Evolutionary conservation across 2,888 invertebrate genomes (phyloP), one percentile per base, ranked within the genome.

Genomic region (Reticulitermes lucifugus): DNA sequence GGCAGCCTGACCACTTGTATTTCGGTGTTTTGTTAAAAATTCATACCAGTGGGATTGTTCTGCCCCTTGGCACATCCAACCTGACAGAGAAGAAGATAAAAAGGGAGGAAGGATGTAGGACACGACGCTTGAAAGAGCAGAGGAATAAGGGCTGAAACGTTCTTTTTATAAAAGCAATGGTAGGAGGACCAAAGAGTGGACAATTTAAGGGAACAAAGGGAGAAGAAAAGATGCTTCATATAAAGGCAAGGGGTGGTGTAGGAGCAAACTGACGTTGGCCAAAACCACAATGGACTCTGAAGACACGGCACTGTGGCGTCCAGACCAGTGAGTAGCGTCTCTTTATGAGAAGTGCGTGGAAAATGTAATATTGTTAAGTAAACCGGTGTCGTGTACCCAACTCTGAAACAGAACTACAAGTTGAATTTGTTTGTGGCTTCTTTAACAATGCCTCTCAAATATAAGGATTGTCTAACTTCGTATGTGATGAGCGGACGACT

Each of bases 1-100:
- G 25, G 0, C 65, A n/a, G n/a, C n/a, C n/a, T 65, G n/a, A 65
- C 65, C n/a, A 25, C n/a, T 25, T 65, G 65, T 65, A 10, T n/a
- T n/a, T 65, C 65, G 65, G 65, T 65, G 65, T 65, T 65, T n/a
- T 65, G 65, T 65, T 65, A 65, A 65, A 65, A 65, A 65, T 65
- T 65, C 65, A 65, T n/a, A n/a, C 6, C n/a, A 65, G 65, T 65
- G n/a, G 55, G 55, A n/a, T 65, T 65, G 7, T 65, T 65, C 25
- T 65, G 25, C 12, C 65, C 9, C 25, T 65, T 65, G 9, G n/a
- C 65, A 65, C 65, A 25, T 18, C 65, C 7, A 65, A 25, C 65
- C 65, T 25, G 65, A 35, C 35, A 35, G 7, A 25, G 46, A 2
- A 25, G 25, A 25, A 65, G 65, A 65, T 25, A 12, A 18, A 55